phyloP scores from a whole-genome alignment of 2,888 invertebrate species.

The Unio pictorum region DNA sequence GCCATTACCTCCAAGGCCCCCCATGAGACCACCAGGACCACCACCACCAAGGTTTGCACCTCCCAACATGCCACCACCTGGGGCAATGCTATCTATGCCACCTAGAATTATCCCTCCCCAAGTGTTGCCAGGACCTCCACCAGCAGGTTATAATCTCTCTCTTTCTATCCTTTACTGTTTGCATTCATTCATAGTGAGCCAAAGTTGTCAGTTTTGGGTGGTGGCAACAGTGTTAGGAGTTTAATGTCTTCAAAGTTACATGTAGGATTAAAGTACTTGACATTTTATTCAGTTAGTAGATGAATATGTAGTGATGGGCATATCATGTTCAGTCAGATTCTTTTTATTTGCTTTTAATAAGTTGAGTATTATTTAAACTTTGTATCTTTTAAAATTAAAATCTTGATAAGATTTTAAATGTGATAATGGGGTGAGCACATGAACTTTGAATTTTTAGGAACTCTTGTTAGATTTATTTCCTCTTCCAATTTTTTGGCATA shows the following conservation, averaged over 20 bases:
- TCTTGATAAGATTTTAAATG: constrained; percentile 1
- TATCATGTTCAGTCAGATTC: too few species aligned
- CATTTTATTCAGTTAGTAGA: too few species aligned
- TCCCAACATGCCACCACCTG: constrained; percentile 2
- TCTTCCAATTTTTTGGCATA: too few species aligned
- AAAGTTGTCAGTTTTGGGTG: too few species aligned
- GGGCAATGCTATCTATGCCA: not conserved
- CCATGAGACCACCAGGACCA: not conserved
- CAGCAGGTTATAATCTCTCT: not conserved
- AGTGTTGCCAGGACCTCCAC: too few species aligned
- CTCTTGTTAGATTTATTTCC: too few species aligned
- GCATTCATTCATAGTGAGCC: not conserved
- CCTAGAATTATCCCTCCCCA: too few species aligned
- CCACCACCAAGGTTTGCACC: constrained; percentile 2
- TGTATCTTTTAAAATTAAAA: not conserved
- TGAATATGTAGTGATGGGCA: too few species aligned
- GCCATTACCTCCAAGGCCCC: not conserved
- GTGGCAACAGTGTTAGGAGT: too few species aligned
- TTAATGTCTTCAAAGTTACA: too few species aligned
- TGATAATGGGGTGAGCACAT: not conserved
- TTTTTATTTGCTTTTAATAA: too few species aligned
- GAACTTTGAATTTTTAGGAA: not conserved
- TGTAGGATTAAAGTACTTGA: too few species aligned
- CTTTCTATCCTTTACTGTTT: not conserved
- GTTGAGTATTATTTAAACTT: not conserved